Conservation (phyloP, 1,140 invertebrate species). For the Sycobia sp. region DNA sequence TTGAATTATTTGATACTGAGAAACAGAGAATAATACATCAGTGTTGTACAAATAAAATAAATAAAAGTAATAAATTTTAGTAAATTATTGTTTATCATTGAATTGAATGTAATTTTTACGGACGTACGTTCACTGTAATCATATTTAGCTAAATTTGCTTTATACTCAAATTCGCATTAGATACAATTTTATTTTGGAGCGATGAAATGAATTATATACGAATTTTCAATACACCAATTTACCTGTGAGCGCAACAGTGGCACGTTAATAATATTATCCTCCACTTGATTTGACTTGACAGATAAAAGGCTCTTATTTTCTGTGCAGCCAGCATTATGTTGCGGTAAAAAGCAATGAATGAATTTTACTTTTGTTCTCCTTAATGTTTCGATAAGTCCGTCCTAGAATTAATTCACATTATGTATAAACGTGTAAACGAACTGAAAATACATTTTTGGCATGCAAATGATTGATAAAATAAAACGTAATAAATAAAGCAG, state of each 20-base stretch:
- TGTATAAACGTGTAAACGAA: neutral
- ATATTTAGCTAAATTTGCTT: too few relatives aligned
- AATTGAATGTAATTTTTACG: too few relatives aligned
- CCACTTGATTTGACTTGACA: conserved; percentile 58
- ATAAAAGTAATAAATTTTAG: too few relatives aligned
- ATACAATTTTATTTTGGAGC: too few relatives aligned
- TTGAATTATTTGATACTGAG: too few relatives aligned
- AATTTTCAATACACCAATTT: too few relatives aligned
- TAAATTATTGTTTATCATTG: too few relatives aligned
- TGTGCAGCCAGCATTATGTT: conserved; percentile 72
- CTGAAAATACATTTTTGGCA: neutral
- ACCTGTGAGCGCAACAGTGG: conserved; percentile 87
- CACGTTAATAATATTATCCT: conserved; percentile 80
- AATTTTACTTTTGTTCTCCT: conserved; percentile 82
- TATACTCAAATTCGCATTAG: too few relatives aligned
- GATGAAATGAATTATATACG: too few relatives aligned
- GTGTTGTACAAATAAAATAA: too few relatives aligned
- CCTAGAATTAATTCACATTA: conserved; percentile 60
- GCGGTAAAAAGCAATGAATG: conserved; percentile 86
- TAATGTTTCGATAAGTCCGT: conserved; percentile 87
- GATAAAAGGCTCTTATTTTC: conserved; percentile 59
- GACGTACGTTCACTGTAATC: too few relatives aligned
- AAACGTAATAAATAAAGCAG: conserved; percentile 14
- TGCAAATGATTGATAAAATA: neutral
- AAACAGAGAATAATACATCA: too few relatives aligned